Base-by-base conservation (phyloP, 2,888 invertebrate genomes). In the Brachypalpus laphriformis region DNA sequence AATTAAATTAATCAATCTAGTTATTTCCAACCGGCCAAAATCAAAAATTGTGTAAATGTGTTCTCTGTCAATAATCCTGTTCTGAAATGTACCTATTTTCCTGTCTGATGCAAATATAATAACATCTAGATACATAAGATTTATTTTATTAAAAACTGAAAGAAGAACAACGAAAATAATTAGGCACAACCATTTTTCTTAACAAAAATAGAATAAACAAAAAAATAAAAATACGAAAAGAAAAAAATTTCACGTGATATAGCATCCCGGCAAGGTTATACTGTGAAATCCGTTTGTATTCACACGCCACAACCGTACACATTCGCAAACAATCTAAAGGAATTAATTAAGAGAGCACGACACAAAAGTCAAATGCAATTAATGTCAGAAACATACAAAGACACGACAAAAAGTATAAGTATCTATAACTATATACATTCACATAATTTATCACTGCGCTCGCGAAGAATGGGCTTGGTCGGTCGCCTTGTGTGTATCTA, bases 271-370 rank as follows among this genome's bases (percentile, higher is more conserved):
- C 61, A 77, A 77, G 71, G 78, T 63, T 70, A 34, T 54, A n/a
- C 18, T 28, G 28, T 18, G 20, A 70, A 56, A 61, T 77, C 61
- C 54, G 18, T 63, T 77, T 45, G 70, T 34, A 61, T 70, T 63
- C 37, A 63, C 40, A 18, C 25, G 5, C 61, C 71, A 65, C 65
- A 56, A 54, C 2, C 51, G 1, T 22, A 51, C 54, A 61, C 61
- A 61, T 31, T 70, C 37, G 54, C 54, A 37, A 77, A 68, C 59
- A 71, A 71, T 59, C 71, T 59, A 71, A 47, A 47, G 47, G 34
- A 61, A 68, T 68, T 81, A 81, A 81, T 81, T 81, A 75, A 68
- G 59, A 74, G 74, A 75, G 74, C 81, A 81, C 81, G 74, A 81
- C 75, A 68, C 37, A 74, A 68, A 37, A 81, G 74, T 81, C 74